Conservation (phyloP, 2,113 vertebrate species). For the Coptodon bakossiorum region DNA sequence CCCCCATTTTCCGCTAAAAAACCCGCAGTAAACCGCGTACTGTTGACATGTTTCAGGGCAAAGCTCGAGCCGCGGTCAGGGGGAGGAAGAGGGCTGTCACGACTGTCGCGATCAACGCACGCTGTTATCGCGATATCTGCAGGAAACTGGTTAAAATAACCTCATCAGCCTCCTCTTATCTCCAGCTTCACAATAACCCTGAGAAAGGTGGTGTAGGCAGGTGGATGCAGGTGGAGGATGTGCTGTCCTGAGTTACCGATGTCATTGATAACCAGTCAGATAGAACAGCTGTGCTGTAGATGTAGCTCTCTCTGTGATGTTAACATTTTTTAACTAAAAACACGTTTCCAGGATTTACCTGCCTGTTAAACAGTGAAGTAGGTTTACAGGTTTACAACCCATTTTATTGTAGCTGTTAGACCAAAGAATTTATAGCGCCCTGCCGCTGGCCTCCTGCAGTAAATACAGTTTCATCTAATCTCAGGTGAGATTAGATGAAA, state of each 20-base stretch:
- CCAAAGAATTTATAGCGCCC: not conserved
- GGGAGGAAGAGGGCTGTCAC: not conserved
- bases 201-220: not conserved
- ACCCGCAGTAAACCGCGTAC: not conserved
- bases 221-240: not conserved
- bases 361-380: not conserved
- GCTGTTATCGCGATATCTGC: not conserved
- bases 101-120: not conserved
- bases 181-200: not conserved
- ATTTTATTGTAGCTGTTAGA: not conserved
- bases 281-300: not conserved
- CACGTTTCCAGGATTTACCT: not conserved
- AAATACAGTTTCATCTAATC: not conserved
- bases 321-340: rapidly evolving
- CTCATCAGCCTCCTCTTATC: not conserved
- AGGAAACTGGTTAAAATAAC: not conserved
- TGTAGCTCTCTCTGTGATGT: not conserved
- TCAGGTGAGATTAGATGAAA: not conserved
- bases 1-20: not conserved
- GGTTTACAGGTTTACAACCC: not conserved
- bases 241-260: not conserved
- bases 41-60: not conserved
- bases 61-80: not conserved
- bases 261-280: rapidly evolving
- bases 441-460: not conserved